Percentiles rank a stretch among this genome's conserved stretches.
phyloP scores from a whole-genome alignment of 2,797 vertebrate genomes.

The Knipowitschia caucasica region DNA sequence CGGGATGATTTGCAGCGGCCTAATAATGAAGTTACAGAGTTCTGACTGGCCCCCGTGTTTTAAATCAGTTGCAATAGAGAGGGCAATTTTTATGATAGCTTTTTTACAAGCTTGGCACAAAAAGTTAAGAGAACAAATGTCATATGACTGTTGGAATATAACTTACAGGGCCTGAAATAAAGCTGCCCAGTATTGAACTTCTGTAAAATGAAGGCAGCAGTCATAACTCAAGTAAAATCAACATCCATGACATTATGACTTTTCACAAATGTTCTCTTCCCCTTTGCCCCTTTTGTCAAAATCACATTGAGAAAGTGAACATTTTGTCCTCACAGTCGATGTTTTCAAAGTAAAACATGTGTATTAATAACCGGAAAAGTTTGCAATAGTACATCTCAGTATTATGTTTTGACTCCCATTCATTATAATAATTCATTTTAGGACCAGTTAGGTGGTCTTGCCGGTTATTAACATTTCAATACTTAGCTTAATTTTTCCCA shows the following conservation, averaged over 20 bases:
- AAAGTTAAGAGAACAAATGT: slow-evolving; percentile 1
- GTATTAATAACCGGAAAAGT: no score
- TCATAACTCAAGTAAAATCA: not conserved
- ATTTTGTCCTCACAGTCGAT: not conserved
- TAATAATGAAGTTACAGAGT: slow-evolving; percentile 32
- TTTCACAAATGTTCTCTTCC: slow-evolving; percentile 8
- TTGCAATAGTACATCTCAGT: no score
- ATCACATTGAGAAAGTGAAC: not conserved
- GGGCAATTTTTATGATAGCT: slow-evolving; percentile 18
- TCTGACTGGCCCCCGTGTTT: slow-evolving; percentile 32
- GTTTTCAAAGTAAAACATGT: not conserved
- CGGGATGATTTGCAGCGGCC: slow-evolving; percentile 39
- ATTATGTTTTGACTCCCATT: no score
- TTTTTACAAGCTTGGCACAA: slow-evolving; percentile 14
- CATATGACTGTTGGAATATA: not conserved
- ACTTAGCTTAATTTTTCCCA: no score
- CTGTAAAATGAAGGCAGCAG: slow-evolving; percentile 2
- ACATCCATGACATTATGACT: not conserved
- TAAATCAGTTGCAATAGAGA: slow-evolving; percentile 28
- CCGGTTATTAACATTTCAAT: no score
- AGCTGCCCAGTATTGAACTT: not conserved
- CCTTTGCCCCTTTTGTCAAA: not conserved
- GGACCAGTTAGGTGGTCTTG: no score
- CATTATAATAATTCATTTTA: no score
- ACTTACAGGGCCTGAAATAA: slow-evolving; percentile 7